Evolutionary conservation across 2,113 vertebrate species (phyloP).

Genomic region (Pantherophis guttatus): DNA sequence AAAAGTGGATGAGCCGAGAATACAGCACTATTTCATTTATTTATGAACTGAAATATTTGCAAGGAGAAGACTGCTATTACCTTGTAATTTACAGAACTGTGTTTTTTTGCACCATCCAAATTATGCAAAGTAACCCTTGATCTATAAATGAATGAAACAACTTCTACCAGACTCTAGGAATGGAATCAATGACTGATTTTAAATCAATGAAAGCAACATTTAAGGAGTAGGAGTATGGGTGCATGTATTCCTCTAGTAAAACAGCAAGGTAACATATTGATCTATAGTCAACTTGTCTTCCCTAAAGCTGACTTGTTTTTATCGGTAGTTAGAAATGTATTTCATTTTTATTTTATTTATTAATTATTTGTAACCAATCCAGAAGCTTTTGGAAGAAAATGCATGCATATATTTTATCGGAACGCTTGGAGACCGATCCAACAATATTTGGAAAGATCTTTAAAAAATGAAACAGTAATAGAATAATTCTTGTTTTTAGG

Average conservation of each 20-base stretch:
- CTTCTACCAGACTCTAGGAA: background rate
- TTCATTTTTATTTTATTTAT: background rate
- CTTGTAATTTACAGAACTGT: background rate
- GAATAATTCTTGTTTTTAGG: background rate
- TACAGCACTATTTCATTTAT: background rate
- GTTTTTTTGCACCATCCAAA: background rate
- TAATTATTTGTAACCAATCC: background rate
- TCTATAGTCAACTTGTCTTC: background rate
- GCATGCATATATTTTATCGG: background rate
- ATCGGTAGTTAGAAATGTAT: background rate
- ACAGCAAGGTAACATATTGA: background rate
- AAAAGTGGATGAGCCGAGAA: background rate
- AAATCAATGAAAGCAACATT: background rate
- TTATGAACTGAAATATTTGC: background rate
- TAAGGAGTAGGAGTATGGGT: background rate
- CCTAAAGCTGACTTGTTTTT: background rate
- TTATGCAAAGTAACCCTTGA: background rate
- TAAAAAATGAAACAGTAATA: background rate
- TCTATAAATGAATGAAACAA: background rate
- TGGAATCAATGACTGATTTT: background rate
- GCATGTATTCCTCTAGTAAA: background rate
- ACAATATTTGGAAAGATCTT: background rate
- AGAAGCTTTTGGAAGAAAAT: background rate
- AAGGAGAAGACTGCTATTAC: background rate
- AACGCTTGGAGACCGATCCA: background rate